Base-by-base conservation (phyloP, 2,113 vertebrate genomes). In the Austrofundulus limnaeus region DNA sequence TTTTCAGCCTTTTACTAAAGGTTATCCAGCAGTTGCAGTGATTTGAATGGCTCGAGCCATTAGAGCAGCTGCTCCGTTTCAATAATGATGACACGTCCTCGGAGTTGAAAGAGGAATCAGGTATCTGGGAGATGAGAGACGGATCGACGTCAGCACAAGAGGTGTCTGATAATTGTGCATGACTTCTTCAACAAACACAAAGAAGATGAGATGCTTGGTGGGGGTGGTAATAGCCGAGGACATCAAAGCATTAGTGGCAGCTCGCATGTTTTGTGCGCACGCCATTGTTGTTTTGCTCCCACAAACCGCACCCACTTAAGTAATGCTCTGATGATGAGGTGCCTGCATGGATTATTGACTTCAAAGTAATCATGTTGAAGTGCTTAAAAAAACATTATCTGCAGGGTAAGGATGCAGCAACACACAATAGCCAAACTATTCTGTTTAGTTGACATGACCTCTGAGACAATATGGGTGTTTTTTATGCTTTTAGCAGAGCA, bases 161-260 rank as follows among this genome's bases (percentile, higher is more conserved):
- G 57, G 46, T 19, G 42, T 55, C 70, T 60, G 51, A 81, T 84
- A 88, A 87, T 82, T 85, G 65, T 63, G 50, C 66, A 59, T 67
- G 81, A 80, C 75, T 77, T 60, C 52, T 51, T 82, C 23, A 49
- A 62, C 70, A 66, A 83, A 77, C 74, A 88, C 62, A 87, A 73
- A 67, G 77, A 66, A n/a, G 66, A 81, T 66, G 72, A 61, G 52
- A 61, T 71, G 61, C 58, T 1, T 41, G 72, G 78, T 66, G 64
- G 77, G 68, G 78, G 61, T n/a, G 61, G 86, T 74, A 85, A 88
- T 80, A n/a, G 70, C 15, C 56, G 39, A 38, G 50, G 57, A 78
- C 79, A 77, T 83, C 58, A 67, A 58, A 77, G 81, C 70, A 74
- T 80, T 77, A 69, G 55, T 56, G 53, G 61, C 55, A 62, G 66